Base-by-base conservation (phyloP, 2,888 invertebrate species). In the Rhagophthalmus giganteus region DNA sequence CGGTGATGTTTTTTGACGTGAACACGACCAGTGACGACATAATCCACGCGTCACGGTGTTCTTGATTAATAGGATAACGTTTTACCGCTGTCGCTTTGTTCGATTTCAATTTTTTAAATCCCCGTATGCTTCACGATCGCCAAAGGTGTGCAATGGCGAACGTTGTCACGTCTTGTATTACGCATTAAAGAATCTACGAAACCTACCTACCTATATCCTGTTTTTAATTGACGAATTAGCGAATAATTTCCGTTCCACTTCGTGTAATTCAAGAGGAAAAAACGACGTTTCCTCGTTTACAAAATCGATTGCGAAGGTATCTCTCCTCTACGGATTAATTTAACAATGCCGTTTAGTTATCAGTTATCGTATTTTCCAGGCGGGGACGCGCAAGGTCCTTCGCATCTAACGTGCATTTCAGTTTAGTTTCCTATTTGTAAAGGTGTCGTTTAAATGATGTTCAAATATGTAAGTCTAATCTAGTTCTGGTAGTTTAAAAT, bases 31-130 rank as follows among this genome's bases (percentile, higher is more conserved):
- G 56, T 52, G 58, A 45, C 58, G 56, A 58, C 58, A 46, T 54
- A 54, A 54, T 56, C 47, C 58, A 58, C 58, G 58, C 48, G 58
- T 57, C 55, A 55, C 20, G 41, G 33, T 34, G 30, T 12, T 33
- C 38, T 54, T 56, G 54, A 57, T 51, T 54, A 58, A 58, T 57
- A 54, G 47, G 32, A 39, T 50, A 56, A 56, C 56, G 56, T 56
- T 52, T 56, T 53, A 41, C 52, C 45, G 41, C 46, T 34, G 27
- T 26, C 28, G 30, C 44, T 46, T 46, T 35, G 52, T 49, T 49
- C 37, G 42, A 37, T 49, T 42, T 42, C 26, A 12, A 40, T 27
- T 28, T n/a, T n/a, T n/a, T n/a, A n/a, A n/a, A n/a, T n/a, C n/a
- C n/a, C n/a, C n/a, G n/a, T n/a, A n/a, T n/a, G n/a, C n/a, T n/a